Conservation (phyloP, 2,888 invertebrate species). For the Ctenicera cuprea region DNA sequence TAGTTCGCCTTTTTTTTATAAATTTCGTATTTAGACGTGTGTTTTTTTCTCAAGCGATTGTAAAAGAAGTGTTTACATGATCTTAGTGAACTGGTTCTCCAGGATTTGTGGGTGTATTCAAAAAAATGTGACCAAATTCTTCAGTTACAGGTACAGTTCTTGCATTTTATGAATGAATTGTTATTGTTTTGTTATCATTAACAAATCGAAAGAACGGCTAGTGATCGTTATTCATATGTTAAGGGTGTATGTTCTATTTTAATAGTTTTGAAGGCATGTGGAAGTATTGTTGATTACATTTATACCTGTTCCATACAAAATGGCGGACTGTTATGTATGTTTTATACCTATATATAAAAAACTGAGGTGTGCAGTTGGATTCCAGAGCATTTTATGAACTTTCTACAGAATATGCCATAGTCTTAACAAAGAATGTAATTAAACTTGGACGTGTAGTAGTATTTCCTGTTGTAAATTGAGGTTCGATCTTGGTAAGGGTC, state of each 20-base stretch:
- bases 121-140: slow-evolving; percentile 47
- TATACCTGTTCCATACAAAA: slow-evolving; percentile 58
- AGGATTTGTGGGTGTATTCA: slow-evolving; percentile 33
- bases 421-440: slow-evolving; percentile 5
- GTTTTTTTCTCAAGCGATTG: not conserved
- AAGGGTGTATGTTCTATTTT: slow-evolving; percentile 8
- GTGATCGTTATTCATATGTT: slow-evolving; percentile 10
- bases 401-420: slow-evolving; percentile 3
- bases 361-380: slow-evolving; percentile 55
- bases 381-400: slow-evolving; percentile 55
- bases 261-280: slow-evolving; percentile 39
- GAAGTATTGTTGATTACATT: slow-evolving; percentile 49
- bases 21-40: slow-evolving; percentile 6
- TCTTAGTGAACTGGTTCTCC: slow-evolving; percentile 19
- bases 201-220: slow-evolving; percentile 9
- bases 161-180: slow-evolving; percentile 31
- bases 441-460: not conserved
- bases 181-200: slow-evolving; percentile 11
- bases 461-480: not conserved
- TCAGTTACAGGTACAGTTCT: slow-evolving; percentile 41
- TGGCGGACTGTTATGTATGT: slow-evolving; percentile 56
- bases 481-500: not conserved
- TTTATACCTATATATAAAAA: slow-evolving; percentile 57
- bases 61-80: slow-evolving; percentile 27
- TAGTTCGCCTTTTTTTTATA: slow-evolving; percentile 3